Evolutionary conservation across 2,888 invertebrate species (phyloP).

Genomic region (Laspeyria flexula): DNA sequence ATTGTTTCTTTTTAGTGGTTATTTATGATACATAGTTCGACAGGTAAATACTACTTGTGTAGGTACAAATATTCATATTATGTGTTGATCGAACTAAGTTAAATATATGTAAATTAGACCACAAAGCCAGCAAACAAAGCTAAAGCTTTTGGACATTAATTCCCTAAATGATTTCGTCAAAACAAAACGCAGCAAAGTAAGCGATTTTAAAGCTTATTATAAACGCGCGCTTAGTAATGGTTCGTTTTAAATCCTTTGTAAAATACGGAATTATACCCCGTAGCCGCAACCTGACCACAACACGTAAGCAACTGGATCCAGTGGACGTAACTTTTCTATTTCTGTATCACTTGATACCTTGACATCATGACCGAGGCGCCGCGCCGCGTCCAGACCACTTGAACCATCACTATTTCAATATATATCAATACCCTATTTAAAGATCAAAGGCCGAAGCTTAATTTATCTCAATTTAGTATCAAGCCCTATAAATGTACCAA

Average conservation of each 20-base stretch:
- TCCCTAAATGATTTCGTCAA: too few species aligned
- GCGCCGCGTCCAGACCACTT: conserved; percentile 16
- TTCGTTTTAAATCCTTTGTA: conserved; percentile 19
- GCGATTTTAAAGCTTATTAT: background rate
- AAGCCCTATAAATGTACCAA: conserved; percentile 9
- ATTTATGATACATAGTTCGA: too few species aligned
- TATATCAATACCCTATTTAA: conserved; percentile 26
- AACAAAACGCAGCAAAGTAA: background rate
- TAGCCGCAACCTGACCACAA: conserved; percentile 47
- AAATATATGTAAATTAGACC: too few species aligned
- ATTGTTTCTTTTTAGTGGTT: too few species aligned
- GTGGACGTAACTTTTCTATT: conserved; percentile 48
- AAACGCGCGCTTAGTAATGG: conserved; percentile 2
- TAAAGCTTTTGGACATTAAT: too few species aligned
- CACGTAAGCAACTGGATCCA: conserved; percentile 49
- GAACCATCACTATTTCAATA: conserved; percentile 17
- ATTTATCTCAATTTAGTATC: conserved; percentile 20
- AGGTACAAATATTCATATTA: too few species aligned
- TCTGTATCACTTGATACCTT: conserved; percentile 41
- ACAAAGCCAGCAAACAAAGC: too few species aligned
- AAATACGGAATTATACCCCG: conserved; percentile 32
- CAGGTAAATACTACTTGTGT: too few species aligned
- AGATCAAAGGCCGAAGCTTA: conserved; percentile 41
- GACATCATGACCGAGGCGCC: conserved; percentile 27
- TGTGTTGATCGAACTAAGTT: too few species aligned